Evolutionary conservation across 2,888 invertebrate genomes (phyloP), one percentile per base, ranked within the genome.

Genomic region (Sthenelais limicola): DNA sequence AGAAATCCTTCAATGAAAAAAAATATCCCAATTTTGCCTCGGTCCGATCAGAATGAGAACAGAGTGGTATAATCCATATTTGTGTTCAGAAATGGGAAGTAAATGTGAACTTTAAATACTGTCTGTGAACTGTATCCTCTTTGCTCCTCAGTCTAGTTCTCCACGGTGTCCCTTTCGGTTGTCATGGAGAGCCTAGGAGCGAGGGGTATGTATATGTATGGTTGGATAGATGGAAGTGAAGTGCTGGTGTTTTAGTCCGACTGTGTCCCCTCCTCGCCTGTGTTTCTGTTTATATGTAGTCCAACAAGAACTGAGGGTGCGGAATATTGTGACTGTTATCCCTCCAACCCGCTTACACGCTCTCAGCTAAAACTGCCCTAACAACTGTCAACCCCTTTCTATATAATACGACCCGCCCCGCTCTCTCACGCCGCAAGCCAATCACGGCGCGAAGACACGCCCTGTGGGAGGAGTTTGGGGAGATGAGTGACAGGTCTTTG

Each of bases 331-430:
- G n/a, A 24, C n/a, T 24, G n/a, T n/a, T n/a, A n/a, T n/a, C n/a
- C n/a, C n/a, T n/a, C n/a, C n/a, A n/a, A n/a, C n/a, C n/a, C n/a
- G n/a, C n/a, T n/a, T n/a, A n/a, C n/a, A n/a, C n/a, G n/a, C n/a
- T n/a, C n/a, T n/a, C n/a, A n/a, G 62, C 43, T 26, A 18, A 62
- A 62, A 43, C 43, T 62, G 62, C 26, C 35, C 62, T 43, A 62
- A 62, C 62, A 62, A 7, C 62, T 62, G 62, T 62, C 62, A 56
- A 7, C 56, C 9, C 2, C 56, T 56, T 33, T 62, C 35, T 62
- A 38, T 26, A 43, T 7, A n/a, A n/a, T n/a, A n/a, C n/a, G n/a
- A n/a, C n/a, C 4, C 38, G 38, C 38, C 62, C 1, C 38, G 1
- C 38, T 62, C 38, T 62, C 43, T 35, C 43, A 9, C 62, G 38